phyloP scores from a whole-genome alignment of 2,888 invertebrate genomes.

The Conops quadrifasciatus region DNA sequence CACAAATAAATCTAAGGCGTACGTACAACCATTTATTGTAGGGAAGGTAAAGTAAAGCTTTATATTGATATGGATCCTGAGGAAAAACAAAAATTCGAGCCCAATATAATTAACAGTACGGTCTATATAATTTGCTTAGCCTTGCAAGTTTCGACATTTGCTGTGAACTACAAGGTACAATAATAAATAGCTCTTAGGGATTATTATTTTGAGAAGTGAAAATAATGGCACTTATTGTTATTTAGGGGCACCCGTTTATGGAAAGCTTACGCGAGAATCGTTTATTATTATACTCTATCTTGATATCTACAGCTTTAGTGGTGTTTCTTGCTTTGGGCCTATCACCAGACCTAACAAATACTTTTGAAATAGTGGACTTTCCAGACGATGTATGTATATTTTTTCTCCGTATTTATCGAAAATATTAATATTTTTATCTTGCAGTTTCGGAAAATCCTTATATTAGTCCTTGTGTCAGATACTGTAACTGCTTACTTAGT shows the following conservation, averaged over 20 bases:
- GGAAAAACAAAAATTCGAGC: conserved; percentile 87
- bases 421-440: conserved; percentile 55
- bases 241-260: conserved; percentile 99
- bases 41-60: conserved; percentile 70
- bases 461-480: conserved; percentile 85
- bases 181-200: not conserved
- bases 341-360: conserved; percentile 83
- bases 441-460: conserved; percentile 88
- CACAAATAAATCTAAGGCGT: not conserved
- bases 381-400: conserved; percentile 80
- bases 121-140: conserved; percentile 98
- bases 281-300: conserved; percentile 88
- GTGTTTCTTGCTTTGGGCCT: conserved; percentile 85
- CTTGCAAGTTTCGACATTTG: conserved; percentile 97
- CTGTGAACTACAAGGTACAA: conserved; percentile 95
- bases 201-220: too few species aligned
- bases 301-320: conserved; percentile 83
- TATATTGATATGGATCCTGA: conserved; percentile 71
- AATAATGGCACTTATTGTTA: conserved; percentile 55
- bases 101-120: conserved; percentile 95
- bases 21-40: conserved; percentile 48
- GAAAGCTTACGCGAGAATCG: conserved; percentile 93
- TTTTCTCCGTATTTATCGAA: conserved; percentile 32
- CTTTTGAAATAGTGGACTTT: conserved; percentile 96
- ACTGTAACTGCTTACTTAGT: conserved; percentile 85